These are phyloP conservation scores for Pherbina coryleti DNA, from an alignment of 2,888 invertebrate genomes.

Conservation along the genomic window DNA sequence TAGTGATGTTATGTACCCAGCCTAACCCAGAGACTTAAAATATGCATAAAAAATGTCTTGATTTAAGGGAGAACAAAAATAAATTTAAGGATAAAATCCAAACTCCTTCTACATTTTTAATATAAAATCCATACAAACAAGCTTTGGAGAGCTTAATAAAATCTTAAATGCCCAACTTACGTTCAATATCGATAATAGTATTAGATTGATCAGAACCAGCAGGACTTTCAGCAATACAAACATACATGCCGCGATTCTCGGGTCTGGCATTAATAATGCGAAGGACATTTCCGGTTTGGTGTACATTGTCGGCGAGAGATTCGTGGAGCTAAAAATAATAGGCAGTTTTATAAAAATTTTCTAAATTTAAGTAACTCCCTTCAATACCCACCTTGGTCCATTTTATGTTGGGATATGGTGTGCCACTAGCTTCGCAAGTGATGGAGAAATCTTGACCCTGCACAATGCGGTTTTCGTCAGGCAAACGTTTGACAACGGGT, in stretches of 20 bases:
- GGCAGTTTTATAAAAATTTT: too few relatives aligned
- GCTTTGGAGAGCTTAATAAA: background rate
- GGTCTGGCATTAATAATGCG: constrained; percentile 78
- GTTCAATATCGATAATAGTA: constrained; percentile 85
- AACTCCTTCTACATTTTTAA: background rate
- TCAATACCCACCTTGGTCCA: constrained; percentile 80
- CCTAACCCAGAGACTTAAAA: too few relatives aligned
- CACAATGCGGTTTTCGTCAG: constrained; percentile 67
- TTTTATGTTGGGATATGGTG: constrained; percentile 80
- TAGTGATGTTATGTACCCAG: too few relatives aligned
- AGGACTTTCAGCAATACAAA: constrained; percentile 80
- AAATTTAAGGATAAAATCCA: too few relatives aligned
- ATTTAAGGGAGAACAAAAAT: too few relatives aligned
- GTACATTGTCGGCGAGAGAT: constrained; percentile 73
- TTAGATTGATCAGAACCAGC: constrained; percentile 76
- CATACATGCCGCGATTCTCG: constrained; percentile 85
- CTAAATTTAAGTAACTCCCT: background rate
- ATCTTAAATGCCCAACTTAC: constrained; percentile 71
- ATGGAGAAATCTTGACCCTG: constrained; percentile 74
- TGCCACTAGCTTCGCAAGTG: constrained; percentile 82
- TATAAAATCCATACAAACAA: background rate
- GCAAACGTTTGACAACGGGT: constrained; percentile 59
- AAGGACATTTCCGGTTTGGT: constrained; percentile 76
- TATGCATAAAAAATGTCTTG: too few relatives aligned
- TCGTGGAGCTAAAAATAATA: constrained; percentile 65